Evolutionary conservation across 2,113 vertebrate species (phyloP).

Genomic region (Chaenogobius annularis): DNA sequence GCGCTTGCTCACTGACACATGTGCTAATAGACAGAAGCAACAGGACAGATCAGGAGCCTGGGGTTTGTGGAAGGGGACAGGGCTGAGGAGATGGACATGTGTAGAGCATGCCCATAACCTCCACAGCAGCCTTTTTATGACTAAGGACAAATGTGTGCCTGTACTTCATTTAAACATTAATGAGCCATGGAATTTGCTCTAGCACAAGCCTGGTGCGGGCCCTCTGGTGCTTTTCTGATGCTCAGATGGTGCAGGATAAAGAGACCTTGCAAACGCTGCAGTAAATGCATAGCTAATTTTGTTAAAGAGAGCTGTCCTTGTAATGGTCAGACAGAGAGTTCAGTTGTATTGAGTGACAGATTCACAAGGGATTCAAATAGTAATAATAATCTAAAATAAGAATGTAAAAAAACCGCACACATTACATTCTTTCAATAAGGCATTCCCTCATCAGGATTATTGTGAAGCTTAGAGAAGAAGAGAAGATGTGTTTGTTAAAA

Average conservation of each 20-base stretch:
- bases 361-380: too few relatives aligned
- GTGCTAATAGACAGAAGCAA: conserved; percentile 65
- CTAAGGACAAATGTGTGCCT: conserved; percentile 71
- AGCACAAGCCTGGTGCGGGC: conserved; percentile 42
- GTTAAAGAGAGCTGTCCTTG: conserved; percentile 56
- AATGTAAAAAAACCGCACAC: too few relatives aligned
- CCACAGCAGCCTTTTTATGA: conserved; percentile 67
- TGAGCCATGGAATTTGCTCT: conserved; percentile 60
- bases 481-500: too few relatives aligned
- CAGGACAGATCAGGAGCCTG: conserved; percentile 22
- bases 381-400: too few relatives aligned
- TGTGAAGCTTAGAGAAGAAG: too few relatives aligned
- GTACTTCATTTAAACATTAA: conserved; percentile 74
- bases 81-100: conserved; percentile 33
- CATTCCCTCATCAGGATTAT: too few relatives aligned
- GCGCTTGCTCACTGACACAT: conserved; percentile 40
- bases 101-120: conserved; percentile 56
- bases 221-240: conserved; percentile 29
- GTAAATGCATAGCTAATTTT: conserved; percentile 52
- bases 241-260: conserved; percentile 27
- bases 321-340: conserved; percentile 40
- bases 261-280: conserved; percentile 46
- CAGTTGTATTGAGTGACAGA: too few relatives aligned
- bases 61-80: conserved; percentile 36
- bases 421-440: too few relatives aligned